Evolutionary conservation across 2,797 vertebrate genomes (phyloP).

Genomic region (Channallabes apus): DNA sequence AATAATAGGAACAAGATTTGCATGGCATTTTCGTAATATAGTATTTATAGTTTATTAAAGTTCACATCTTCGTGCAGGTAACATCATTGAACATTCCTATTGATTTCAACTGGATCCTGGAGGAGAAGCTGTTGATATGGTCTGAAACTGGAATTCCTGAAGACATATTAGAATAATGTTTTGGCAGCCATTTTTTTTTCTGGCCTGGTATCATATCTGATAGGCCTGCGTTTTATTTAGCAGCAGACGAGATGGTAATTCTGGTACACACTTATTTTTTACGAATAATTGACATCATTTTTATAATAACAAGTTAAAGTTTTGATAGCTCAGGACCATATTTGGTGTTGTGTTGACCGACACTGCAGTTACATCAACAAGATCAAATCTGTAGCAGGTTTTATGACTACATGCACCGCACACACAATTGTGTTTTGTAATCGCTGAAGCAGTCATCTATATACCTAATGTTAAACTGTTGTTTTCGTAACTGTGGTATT

Average conservation of each 20-base stretch:
- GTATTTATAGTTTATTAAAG: neutral
- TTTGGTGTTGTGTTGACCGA: constrained; percentile 38
- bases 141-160: constrained; percentile 33
- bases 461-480: neutral
- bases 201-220: constrained; percentile 43
- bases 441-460: neutral
- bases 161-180: constrained; percentile 45
- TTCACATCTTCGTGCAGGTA: constrained; percentile 7
- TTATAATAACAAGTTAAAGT: constrained; percentile 24
- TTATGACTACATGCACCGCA: constrained; percentile 19
- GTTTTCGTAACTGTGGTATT: too few species aligned
- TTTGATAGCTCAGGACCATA: constrained; percentile 34
- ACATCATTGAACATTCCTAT: constrained; percentile 6
- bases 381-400: constrained; percentile 13
- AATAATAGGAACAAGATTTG: neutral
- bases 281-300: constrained; percentile 33
- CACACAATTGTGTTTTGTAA: neutral
- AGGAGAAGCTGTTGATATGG: constrained; percentile 42
- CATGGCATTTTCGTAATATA: too few species aligned
- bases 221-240: constrained; percentile 41
- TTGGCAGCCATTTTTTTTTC: constrained; percentile 45
- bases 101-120: constrained; percentile 19
- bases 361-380: constrained; percentile 32
- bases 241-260: constrained; percentile 42
- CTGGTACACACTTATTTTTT: constrained; percentile 42